Evolutionary conservation across 1,140 invertebrate genomes (phyloP), one percentile per base, ranked within the genome.

Genomic region (Stegodyphus mimosarum): DNA sequence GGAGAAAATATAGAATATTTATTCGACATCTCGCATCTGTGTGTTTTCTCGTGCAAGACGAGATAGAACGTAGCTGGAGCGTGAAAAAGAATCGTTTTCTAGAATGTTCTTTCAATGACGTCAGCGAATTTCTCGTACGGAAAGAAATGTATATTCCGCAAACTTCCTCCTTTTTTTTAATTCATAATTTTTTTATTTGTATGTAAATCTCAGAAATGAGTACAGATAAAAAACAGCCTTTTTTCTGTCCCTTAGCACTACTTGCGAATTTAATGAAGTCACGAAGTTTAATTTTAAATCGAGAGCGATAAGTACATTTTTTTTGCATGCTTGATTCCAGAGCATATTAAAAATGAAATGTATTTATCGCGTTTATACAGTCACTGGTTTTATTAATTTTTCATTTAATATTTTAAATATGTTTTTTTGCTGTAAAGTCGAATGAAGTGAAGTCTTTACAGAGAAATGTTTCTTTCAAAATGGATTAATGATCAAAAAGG

Each of bases 51-150:
- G 67, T 5, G 67, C 52, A 71, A 71, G 67, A 80, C 50, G 67
- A 71, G 67, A 71, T 80, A 80, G 52, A 80, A 49, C 49, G 6
- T 17, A 15, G 78, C 60, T 60, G 10, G 64, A 71, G 67, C 78
- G 67, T 80, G 52, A 70, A 71, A 33, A 71, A 60, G 52, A 80
- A 71, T 71, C 67, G 51, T 80, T 80, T 80, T 71, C n/a, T 52
- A 63, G 67, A 80, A 80, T 71, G 48, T 71, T 80, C 64, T 51
- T 71, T 80, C 67, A 71, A 71, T 49, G 69, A 18, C 67, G 78
- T 80, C 78, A 80, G 69, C 78, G 53, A 71, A 80, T 53, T 48
- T 80, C 50, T 70, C 53, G 78, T 69, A 55, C 52, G 60, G 11
- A 6, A 71, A 80, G 78, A 71, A 80, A 80, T 80, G 69, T 55